These are phyloP conservation scores for Coenobita brevimanus DNA, from an alignment of 1,140 invertebrate species.

Conservation along the genomic window DNA sequence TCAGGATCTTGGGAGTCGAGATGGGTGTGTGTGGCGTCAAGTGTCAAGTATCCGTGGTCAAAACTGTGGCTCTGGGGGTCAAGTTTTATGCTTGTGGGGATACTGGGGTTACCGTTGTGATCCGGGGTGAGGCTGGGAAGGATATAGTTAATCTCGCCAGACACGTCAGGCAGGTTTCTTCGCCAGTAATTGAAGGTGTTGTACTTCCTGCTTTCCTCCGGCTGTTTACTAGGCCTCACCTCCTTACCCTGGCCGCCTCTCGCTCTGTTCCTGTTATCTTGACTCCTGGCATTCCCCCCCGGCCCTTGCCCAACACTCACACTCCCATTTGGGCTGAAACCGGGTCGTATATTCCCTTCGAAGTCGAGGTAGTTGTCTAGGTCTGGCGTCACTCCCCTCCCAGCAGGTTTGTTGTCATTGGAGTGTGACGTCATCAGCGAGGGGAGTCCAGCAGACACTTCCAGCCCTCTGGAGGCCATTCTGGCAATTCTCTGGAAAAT, in stretches of 20 bases:
- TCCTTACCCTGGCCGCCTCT: not conserved
- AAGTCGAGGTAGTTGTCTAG: constrained; percentile 32
- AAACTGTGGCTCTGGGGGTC: too few relatives aligned
- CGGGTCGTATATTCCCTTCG: constrained; percentile 48
- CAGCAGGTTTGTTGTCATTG: constrained; percentile 59
- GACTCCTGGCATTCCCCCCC: not conserved
- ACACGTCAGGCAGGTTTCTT: constrained; percentile 44
- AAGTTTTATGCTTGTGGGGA: too few relatives aligned
- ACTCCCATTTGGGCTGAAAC: not conserved
- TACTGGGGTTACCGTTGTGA: constrained; percentile 28
- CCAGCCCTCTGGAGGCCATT: constrained; percentile 54
- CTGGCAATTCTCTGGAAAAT: constrained; percentile 40
- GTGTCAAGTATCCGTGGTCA: too few relatives aligned
- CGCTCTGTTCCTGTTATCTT: not conserved
- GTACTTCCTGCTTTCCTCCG: not conserved
- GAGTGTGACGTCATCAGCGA: constrained; percentile 49
- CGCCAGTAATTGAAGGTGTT: constrained; percentile 54
- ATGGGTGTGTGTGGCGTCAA: too few relatives aligned
- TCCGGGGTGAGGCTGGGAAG: not conserved
- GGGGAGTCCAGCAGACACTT: constrained; percentile 42
- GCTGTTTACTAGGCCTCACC: not conserved
- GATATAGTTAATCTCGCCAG: constrained; percentile 25
- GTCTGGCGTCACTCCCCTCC: not conserved
- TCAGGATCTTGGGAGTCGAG: too few relatives aligned
- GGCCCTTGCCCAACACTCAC: not conserved